Percentiles rank a stretch among this genome's conserved stretches.
Conservation (phyloP, 2,888 invertebrate genomes). For the Apamea anceps region DNA sequence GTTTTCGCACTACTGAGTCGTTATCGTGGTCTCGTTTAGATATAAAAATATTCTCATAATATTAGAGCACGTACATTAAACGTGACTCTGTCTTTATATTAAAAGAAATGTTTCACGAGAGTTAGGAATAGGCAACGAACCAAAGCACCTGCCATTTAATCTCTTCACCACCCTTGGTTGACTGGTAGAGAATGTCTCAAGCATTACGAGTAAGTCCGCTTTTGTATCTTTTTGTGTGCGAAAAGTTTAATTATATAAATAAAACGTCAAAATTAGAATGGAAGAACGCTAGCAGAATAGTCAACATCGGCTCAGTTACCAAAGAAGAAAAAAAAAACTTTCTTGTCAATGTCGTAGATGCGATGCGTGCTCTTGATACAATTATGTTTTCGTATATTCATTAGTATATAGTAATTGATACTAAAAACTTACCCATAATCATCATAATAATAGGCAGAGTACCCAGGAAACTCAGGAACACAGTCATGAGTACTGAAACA, state of each 20-base stretch:
- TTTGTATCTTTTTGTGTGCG: too few relatives aligned
- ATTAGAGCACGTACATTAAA: conserved; percentile 11
- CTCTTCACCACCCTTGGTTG: neutral
- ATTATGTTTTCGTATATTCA: neutral
- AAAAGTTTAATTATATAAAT: too few relatives aligned
- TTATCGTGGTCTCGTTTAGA: conserved; percentile 12
- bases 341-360: neutral
- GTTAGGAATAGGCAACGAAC: neutral
- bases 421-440: conserved; percentile 92
- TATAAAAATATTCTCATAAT: neutral
- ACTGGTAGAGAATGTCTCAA: neutral
- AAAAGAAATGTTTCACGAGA: neutral
- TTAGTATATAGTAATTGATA: neutral
- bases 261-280: neutral
- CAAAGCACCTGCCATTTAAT: neutral
- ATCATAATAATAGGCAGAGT: conserved; percentile 94
- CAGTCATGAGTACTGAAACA: conserved; percentile 93
- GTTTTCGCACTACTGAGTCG: conserved; percentile 17
- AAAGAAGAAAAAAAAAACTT: too few relatives aligned
- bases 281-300: too few relatives aligned
- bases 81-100: neutral
- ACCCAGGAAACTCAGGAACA: conserved; percentile 92
- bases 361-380: neutral
- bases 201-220: too few relatives aligned
- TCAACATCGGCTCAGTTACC: too few relatives aligned